Conservation (phyloP, 2,113 vertebrate genomes). For the Burhinus oedicnemus region DNA sequence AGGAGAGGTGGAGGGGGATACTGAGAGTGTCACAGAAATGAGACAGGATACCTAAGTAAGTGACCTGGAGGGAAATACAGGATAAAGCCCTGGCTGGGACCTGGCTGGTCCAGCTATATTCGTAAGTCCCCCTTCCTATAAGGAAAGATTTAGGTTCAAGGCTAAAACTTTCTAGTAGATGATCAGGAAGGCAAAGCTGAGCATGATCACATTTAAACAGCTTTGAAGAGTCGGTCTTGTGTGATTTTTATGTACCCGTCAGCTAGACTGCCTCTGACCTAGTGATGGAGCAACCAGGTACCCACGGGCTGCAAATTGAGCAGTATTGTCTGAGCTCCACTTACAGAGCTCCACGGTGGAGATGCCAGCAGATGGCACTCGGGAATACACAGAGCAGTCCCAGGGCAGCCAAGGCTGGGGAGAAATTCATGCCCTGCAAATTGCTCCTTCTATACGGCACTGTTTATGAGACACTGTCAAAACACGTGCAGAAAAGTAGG, state of each 20-base stretch:
- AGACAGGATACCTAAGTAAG: background rate
- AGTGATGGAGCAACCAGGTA: background rate
- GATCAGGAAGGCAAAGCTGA: background rate
- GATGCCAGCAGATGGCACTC: background rate
- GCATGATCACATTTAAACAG: background rate
- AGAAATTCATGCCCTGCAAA: background rate
- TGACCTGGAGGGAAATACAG: background rate
- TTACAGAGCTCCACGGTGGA: rapidly evolving
- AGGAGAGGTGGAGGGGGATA: background rate
- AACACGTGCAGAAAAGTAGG: background rate
- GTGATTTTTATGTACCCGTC: background rate
- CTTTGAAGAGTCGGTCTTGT: background rate
- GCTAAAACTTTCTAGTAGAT: background rate
- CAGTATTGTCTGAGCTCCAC: rapidly evolving
- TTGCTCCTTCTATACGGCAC: background rate
- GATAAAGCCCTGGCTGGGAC: background rate
- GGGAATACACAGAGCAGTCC: background rate
- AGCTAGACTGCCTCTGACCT: background rate
- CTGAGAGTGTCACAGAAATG: background rate
- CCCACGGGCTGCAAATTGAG: background rate
- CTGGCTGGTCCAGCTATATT: background rate
- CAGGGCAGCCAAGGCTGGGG: background rate
- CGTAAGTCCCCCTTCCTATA: background rate
- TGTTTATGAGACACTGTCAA: background rate
- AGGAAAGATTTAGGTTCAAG: background rate